These are phyloP conservation scores for Molossus alvarezi DNA, from an alignment of 2,797 vertebrate genomes.

Conservation along the genomic window DNA sequence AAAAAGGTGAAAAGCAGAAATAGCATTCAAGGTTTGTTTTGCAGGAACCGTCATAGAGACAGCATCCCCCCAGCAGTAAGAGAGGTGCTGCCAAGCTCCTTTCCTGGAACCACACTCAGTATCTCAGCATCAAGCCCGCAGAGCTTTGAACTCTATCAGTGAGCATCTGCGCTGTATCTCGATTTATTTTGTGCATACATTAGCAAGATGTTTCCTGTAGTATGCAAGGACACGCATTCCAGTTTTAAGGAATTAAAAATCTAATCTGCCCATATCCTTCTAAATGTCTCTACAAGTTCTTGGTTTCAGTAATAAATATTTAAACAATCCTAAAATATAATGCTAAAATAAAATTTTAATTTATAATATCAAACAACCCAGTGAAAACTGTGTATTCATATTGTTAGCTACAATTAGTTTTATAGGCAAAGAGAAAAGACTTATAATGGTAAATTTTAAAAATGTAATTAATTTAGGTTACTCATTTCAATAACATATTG, in stretches of 20 bases:
- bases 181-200: background rate
- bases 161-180: background rate
- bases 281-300: background rate
- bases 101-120: background rate
- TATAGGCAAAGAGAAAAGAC: slow-evolving; percentile 56
- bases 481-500: slow-evolving; percentile 73
- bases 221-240: background rate
- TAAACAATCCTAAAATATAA: slow-evolving; percentile 44
- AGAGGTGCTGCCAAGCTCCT: background rate
- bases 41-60: background rate
- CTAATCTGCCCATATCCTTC: background rate
- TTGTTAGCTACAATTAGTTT: slow-evolving; percentile 44
- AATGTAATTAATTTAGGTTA: slow-evolving; percentile 73
- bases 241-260: background rate
- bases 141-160: background rate
- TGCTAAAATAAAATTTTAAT: slow-evolving; percentile 60
- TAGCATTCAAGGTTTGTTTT: background rate
- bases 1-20: background rate
- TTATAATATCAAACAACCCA: slow-evolving; percentile 21
- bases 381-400: slow-evolving; percentile 20
- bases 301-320: slow-evolving; percentile 44
- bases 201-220: background rate
- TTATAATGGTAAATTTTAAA: slow-evolving; percentile 14
- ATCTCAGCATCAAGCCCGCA: background rate
- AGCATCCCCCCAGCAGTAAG: background rate